Evolutionary conservation across 2,888 invertebrate genomes (phyloP).

Genomic region (Prosopocoilus inquinatus): DNA sequence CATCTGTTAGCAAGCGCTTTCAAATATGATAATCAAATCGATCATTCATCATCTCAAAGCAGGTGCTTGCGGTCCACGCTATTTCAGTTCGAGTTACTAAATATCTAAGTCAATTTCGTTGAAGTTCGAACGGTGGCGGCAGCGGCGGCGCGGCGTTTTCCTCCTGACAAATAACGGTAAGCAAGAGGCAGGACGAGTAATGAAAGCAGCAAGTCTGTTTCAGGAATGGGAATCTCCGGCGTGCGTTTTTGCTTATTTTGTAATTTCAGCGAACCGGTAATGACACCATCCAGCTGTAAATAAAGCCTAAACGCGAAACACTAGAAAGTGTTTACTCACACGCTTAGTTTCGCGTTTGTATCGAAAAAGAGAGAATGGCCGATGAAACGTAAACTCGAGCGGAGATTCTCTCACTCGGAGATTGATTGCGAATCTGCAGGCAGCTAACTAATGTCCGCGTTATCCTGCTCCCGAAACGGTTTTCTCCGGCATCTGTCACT

Average conservation of each 20-base stretch:
- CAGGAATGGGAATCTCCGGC: not conserved
- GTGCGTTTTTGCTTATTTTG: no score
- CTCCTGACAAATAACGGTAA: no score
- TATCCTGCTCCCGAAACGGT: conserved; percentile 20
- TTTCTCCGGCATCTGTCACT: conserved; percentile 35
- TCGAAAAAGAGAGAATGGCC: conserved; percentile 13
- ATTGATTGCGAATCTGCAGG: conserved; percentile 23
- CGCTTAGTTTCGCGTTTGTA: conserved; percentile 15
- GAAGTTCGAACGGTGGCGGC: no score
- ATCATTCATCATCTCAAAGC: no score
- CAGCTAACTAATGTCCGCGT: conserved; percentile 17
- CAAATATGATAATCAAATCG: no score
- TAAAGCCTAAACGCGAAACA: not conserved
- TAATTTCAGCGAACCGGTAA: no score
- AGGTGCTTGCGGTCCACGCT: no score
- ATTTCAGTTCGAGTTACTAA: no score
- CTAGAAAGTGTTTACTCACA: conserved; percentile 15
- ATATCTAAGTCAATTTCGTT: no score
- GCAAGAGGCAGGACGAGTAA: conserved; percentile 9
- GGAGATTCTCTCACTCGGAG: conserved; percentile 14
- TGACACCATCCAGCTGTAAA: no score
- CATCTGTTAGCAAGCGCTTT: no score
- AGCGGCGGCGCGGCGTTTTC: no score
- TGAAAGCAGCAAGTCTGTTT: conserved; percentile 7
- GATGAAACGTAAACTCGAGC: not conserved